Conservation (phyloP, 1,140 invertebrate genomes). For the Rhyacophila brunnea region DNA sequence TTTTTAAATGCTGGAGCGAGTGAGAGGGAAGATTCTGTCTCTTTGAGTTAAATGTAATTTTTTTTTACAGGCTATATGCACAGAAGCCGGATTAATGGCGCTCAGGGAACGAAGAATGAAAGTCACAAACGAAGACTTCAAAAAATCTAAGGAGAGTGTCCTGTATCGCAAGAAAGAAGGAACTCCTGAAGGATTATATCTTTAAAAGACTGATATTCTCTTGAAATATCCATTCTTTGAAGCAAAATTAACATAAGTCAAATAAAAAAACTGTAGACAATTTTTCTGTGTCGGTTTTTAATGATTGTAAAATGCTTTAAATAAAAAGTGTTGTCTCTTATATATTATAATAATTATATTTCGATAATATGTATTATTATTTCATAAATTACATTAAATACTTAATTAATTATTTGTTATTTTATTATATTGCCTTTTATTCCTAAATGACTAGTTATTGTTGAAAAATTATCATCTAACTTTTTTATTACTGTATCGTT, state of each 20-base stretch:
- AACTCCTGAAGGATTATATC: slow-evolving; percentile 97
- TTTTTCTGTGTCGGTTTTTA: no score
- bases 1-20: no score
- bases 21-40: no score
- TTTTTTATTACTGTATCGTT: slow-evolving; percentile 7
- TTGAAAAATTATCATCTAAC: slow-evolving; percentile 7
- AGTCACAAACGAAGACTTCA: slow-evolving; percentile 99
- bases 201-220: slow-evolving; percentile 59
- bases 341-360: no score
- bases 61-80: slow-evolving; percentile 90
- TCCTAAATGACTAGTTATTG: neutral
- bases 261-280: no score
- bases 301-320: no score
- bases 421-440: neutral
- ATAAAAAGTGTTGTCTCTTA: no score
- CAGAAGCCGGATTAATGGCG: slow-evolving; percentile 97
- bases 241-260: no score
- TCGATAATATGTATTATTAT: no score
- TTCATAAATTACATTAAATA: no score
- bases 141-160: slow-evolving; percentile 99
- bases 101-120: slow-evolving; percentile 97
- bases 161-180: slow-evolving; percentile 99
- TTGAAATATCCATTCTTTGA: neutral
- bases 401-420: neutral
- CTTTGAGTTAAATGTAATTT: no score